Percentiles rank a stretch among this genome's conserved stretches.
Evolutionary conservation across 2,797 vertebrate genomes (phyloP).

Genomic region (Momotus momota): DNA sequence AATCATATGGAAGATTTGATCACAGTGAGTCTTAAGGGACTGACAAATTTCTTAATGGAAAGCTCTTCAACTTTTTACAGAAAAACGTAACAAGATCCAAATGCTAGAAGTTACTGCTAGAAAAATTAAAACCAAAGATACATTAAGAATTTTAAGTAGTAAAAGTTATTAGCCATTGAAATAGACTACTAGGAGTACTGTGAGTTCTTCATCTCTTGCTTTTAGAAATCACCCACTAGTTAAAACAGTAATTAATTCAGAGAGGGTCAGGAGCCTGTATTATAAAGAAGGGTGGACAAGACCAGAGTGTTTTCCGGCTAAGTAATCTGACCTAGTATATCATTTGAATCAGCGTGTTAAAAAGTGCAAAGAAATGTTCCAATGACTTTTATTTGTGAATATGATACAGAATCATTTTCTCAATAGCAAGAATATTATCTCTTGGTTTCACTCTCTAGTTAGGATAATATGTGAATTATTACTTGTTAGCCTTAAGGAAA

Average conservation of each 20-base stretch:
- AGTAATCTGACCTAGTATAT: neutral
- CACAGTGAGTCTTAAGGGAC: neutral
- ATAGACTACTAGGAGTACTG: neutral
- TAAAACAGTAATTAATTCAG: neutral
- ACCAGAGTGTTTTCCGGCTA: neutral
- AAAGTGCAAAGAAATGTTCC: neutral
- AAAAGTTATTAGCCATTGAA: neutral
- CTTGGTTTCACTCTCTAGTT: neutral
- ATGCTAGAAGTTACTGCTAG: neutral
- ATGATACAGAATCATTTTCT: neutral
- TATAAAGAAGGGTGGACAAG: neutral
- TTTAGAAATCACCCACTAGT: neutral
- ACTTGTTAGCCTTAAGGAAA: neutral
- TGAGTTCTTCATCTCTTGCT: neutral
- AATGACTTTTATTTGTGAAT: neutral
- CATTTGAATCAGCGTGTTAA: neutral
- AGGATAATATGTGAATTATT: neutral
- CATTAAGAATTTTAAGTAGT: neutral
- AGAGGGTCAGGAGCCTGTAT: neutral
- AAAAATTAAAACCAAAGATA: neutral
- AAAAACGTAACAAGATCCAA: neutral
- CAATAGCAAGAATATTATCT: neutral
- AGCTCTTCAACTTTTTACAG: neutral
- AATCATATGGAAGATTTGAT: neutral
- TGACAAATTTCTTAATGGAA: neutral